phyloP scores from a whole-genome alignment of 2,797 vertebrate genomes.

The Alfaro cultratus region DNA sequence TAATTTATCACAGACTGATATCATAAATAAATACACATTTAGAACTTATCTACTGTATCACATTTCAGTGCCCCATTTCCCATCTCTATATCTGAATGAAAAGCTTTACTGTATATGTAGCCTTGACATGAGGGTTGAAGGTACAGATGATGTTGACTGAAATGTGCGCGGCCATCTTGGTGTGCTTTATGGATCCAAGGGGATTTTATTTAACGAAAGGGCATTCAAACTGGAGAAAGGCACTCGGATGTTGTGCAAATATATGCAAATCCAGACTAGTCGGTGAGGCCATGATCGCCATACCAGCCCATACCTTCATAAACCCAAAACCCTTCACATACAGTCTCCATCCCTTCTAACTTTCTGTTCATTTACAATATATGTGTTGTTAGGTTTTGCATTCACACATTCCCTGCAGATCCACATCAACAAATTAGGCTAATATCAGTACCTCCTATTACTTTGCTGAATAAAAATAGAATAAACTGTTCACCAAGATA shows the following conservation, averaged over 20 bases:
- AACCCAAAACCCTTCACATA: neutral
- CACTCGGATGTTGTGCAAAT: constrained; percentile 6
- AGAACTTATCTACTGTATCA: constrained; percentile 42
- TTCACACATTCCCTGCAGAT: neutral
- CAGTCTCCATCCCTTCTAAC: neutral
- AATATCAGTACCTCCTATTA: neutral
- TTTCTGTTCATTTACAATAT: neutral
- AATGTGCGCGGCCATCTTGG: constrained; percentile 27
- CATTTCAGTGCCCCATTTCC: constrained; percentile 45
- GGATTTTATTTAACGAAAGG: constrained; percentile 47
- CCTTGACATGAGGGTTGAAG: constrained; percentile 55
- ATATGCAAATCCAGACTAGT: constrained; percentile 13
- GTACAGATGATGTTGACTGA: constrained; percentile 56
- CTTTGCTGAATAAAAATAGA: neutral
- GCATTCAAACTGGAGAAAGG: constrained; percentile 33
- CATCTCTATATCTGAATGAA: constrained; percentile 49
- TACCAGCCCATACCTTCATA: neutral
- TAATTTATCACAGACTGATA: constrained; percentile 65
- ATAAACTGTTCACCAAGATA: neutral
- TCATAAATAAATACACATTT: constrained; percentile 62
- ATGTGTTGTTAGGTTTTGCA: neutral
- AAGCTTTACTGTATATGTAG: constrained; percentile 41
- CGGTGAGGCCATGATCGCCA: constrained; percentile 3
- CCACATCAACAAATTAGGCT: neutral
- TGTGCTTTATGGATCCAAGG: constrained; percentile 38